These are phyloP conservation scores for Sorex maritimensis DNA, from an alignment of 2,797 vertebrate species.

Conservation along the genomic window DNA sequence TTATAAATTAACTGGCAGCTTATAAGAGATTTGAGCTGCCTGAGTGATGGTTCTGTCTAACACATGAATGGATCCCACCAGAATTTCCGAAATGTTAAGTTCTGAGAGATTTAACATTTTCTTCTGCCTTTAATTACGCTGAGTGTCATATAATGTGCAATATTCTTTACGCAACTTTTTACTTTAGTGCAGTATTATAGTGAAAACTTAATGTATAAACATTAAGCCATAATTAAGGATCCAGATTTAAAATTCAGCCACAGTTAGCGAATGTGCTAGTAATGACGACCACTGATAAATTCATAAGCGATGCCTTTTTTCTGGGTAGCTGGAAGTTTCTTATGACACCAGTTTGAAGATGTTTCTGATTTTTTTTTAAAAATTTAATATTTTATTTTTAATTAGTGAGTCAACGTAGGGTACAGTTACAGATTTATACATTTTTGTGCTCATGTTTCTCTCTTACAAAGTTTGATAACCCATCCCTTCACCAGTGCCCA, in stretches of 20 bases:
- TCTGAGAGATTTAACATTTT: slow-evolving; percentile 41
- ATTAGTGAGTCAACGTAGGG: too few species aligned
- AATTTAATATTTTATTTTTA: too few species aligned
- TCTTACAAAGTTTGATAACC: too few species aligned
- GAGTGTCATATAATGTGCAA: background rate
- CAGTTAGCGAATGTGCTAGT: background rate
- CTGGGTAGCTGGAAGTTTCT: slow-evolving; percentile 38
- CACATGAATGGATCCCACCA: background rate
- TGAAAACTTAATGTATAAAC: slow-evolving; percentile 62
- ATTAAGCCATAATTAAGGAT: slow-evolving; percentile 64
- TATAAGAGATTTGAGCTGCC: background rate
- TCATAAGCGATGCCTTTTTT: slow-evolving; percentile 15
- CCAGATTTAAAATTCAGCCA: slow-evolving; percentile 55
- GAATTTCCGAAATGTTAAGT: slow-evolving; percentile 16
- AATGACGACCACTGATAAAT: background rate
- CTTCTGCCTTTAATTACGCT: slow-evolving; percentile 41
- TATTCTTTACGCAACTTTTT: slow-evolving; percentile 37
- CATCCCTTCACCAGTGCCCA: too few species aligned
- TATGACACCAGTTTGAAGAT: slow-evolving; percentile 9
- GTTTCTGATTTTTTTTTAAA: slow-evolving; percentile 12
- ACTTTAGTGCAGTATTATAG: slow-evolving; percentile 53
- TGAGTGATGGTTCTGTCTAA: background rate
- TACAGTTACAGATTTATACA: too few species aligned
- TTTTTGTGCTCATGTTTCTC: too few species aligned
- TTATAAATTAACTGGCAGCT: background rate